phyloP scores from a whole-genome alignment of 2,888 invertebrate genomes.

The Lissocephala sabroskyi region DNA sequence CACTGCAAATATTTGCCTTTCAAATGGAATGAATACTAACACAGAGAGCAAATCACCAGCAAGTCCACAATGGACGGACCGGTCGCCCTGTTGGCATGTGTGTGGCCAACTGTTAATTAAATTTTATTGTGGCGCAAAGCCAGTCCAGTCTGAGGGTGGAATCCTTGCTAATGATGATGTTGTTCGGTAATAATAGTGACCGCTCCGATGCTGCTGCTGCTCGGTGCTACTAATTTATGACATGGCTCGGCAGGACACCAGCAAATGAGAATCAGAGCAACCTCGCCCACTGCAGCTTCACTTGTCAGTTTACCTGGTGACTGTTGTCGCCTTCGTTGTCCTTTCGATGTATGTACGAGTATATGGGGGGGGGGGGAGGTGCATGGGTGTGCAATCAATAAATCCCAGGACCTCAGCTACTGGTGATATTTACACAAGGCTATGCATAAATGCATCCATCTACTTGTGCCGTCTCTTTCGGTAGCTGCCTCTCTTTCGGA shows the following conservation, averaged over 20 bases:
- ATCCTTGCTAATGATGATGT: slow-evolving; percentile 30
- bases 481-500: too few species aligned
- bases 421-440: slow-evolving; percentile 53
- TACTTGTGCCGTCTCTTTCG: background rate
- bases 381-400: slow-evolving; percentile 43
- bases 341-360: slow-evolving; percentile 1
- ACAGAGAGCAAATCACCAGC: slow-evolving; percentile 9
- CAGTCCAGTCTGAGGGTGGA: slow-evolving; percentile 40
- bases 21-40: slow-evolving; percentile 50
- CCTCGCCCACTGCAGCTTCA: background rate
- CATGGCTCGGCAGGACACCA: slow-evolving; percentile 24
- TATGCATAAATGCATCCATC: slow-evolving; percentile 48
- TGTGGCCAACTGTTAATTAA: slow-evolving; percentile 43
- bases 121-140: slow-evolving; percentile 37
- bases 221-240: slow-evolving; percentile 45
- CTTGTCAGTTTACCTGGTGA: too few species aligned
- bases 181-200: slow-evolving; percentile 24
- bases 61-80: too few species aligned
- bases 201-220: slow-evolving; percentile 17
- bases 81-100: background rate
- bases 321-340: too few species aligned
- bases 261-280: slow-evolving; percentile 5
- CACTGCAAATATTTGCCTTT: slow-evolving; percentile 50
- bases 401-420: slow-evolving; percentile 55
- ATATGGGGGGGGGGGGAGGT: slow-evolving; percentile 7